Conservation (phyloP, 2,797 vertebrate genomes). For the Bradypodion ventrale region DNA sequence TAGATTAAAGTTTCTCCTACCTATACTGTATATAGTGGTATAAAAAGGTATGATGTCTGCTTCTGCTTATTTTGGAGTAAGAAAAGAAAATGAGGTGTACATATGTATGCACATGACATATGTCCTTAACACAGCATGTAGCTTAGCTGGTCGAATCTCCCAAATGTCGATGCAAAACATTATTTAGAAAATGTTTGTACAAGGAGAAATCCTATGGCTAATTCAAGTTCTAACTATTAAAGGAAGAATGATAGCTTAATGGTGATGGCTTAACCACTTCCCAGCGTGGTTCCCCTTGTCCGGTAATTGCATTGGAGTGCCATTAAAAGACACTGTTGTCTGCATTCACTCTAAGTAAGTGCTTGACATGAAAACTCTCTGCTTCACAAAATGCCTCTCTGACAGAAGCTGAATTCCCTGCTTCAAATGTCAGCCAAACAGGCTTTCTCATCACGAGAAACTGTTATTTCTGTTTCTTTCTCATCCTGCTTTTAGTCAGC, state of each 20-base stretch:
- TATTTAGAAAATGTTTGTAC: neutral
- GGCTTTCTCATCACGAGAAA: neutral
- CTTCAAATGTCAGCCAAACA: conserved; percentile 4
- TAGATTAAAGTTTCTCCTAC: no score
- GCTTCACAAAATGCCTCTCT: neutral
- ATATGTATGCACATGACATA: no score
- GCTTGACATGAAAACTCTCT: neutral
- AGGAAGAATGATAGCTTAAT: neutral
- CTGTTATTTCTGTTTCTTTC: conserved; percentile 4
- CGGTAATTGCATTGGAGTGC: neutral
- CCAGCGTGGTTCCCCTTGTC: neutral
- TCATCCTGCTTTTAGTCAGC: conserved; percentile 16
- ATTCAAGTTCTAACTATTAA: neutral
- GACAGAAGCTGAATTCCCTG: conserved; percentile 1
- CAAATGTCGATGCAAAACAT: neutral
- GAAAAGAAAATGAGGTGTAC: no score
- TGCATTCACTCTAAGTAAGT: neutral
- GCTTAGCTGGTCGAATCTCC: neutral
- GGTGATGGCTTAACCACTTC: neutral
- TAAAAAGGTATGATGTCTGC: no score
- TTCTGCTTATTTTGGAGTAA: no score
- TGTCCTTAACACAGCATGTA: neutral
- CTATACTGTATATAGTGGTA: no score
- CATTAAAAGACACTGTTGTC: neutral
- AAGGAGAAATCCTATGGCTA: neutral